Conservation (phyloP, 2,888 invertebrate genomes). For the Callinectes sapidus region DNA sequence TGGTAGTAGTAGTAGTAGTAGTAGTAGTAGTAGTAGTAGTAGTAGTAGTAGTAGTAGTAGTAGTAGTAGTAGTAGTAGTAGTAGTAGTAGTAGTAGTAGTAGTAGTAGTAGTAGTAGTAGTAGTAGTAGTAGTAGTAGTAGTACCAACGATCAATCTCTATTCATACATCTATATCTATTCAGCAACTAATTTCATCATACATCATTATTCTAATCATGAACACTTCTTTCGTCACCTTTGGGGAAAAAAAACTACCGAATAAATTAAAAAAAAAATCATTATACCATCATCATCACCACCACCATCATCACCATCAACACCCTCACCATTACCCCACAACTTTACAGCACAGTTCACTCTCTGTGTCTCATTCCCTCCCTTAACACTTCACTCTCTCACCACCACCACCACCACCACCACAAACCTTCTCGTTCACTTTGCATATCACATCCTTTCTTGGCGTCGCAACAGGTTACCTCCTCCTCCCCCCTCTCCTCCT, state of each 20-base stretch:
- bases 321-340: background rate
- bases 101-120: background rate
- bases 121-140: slow-evolving; percentile 1
- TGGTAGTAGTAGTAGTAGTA: background rate
- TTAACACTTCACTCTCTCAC: background rate
- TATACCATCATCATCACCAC: background rate
- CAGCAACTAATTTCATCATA: background rate
- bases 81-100: background rate
- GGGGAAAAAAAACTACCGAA: background rate
- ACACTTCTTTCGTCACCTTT: background rate
- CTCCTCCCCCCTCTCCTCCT: background rate
- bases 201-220: background rate
- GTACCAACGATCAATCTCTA: background rate
- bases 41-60: background rate
- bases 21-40: background rate
- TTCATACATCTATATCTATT: background rate
- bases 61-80: background rate
- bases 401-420: background rate
- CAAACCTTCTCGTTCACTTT: background rate
- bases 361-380: background rate
- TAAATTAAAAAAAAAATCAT: background rate
- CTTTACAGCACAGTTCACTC: background rate
- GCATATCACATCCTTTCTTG: background rate
- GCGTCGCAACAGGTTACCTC: background rate
- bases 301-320: background rate